phyloP scores from a whole-genome alignment of 1,140 invertebrate genomes.

The Aphelinus certus region DNA sequence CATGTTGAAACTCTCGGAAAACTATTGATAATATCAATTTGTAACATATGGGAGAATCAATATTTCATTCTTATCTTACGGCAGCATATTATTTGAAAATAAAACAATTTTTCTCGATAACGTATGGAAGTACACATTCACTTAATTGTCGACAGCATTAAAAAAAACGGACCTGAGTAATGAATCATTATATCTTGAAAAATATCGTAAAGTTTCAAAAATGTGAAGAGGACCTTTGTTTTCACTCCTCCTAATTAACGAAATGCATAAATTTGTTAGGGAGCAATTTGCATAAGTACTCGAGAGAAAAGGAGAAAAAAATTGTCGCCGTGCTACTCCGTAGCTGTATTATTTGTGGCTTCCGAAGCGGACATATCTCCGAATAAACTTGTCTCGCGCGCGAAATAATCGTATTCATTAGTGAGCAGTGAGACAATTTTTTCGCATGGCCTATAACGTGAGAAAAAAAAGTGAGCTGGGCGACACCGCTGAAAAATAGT shows the following conservation, averaged over 20 bases:
- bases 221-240: not conserved
- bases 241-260: not conserved
- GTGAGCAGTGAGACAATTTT: slow-evolving; percentile 24
- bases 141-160: too few species aligned
- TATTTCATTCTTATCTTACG: too few species aligned
- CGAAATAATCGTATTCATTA: slow-evolving; percentile 37
- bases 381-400: slow-evolving; percentile 12
- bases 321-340: not conserved
- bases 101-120: too few species aligned
- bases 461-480: slow-evolving; percentile 18
- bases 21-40: too few species aligned
- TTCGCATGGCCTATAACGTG: slow-evolving; percentile 26
- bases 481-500: not conserved
- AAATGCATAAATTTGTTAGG: not conserved
- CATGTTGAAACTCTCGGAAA: too few species aligned
- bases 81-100: too few species aligned
- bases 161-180: too few species aligned
- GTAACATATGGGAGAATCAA: too few species aligned
- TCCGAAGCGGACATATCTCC: not conserved
- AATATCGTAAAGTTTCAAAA: not conserved
- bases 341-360: not conserved
- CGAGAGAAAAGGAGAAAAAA: not conserved
- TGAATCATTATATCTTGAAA: not conserved
- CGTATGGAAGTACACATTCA: too few species aligned
- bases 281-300: slow-evolving; percentile 17